A percentile compares a stretch with the other conserved stretches of the same genome.
These are phyloP conservation scores for Mixornis gularis DNA, from an alignment of 2,113 vertebrate genomes.

Conservation along the genomic window DNA sequence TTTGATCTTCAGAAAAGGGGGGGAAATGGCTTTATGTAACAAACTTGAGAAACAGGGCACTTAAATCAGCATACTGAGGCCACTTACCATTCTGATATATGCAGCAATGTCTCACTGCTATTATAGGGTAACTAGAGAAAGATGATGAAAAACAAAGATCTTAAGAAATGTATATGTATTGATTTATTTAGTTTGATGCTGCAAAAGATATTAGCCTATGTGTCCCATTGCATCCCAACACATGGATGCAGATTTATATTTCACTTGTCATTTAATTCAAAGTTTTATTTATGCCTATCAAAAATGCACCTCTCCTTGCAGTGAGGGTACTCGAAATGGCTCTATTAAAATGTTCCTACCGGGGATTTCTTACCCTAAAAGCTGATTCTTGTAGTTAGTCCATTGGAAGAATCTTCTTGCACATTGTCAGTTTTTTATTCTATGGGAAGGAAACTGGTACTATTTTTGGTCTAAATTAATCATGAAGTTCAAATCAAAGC, in stretches of 20 bases:
- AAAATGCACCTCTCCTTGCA: background rate
- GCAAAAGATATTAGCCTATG: background rate
- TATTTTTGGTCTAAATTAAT: background rate
- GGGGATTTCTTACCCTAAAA: background rate
- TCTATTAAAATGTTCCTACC: background rate
- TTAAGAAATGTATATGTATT: background rate
- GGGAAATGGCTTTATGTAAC: background rate
- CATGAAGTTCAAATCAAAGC: background rate
- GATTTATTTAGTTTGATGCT: background rate
- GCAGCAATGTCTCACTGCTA: background rate
- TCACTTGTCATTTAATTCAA: background rate
- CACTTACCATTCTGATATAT: background rate
- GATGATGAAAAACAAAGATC: background rate
- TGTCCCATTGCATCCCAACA: background rate
- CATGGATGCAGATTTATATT: background rate
- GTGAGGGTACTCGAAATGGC: background rate
- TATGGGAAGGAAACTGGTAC: background rate
- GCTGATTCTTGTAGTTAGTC: background rate
- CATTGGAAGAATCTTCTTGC: background rate
- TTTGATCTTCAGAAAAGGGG: slow-evolving; percentile 5
- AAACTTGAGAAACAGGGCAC: background rate
- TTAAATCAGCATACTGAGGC: background rate
- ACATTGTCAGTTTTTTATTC: background rate
- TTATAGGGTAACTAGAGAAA: background rate
- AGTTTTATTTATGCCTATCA: background rate